These are phyloP conservation scores for Hyppa rectilinea DNA, from an alignment of 2,888 invertebrate genomes.

Conservation along the genomic window DNA sequence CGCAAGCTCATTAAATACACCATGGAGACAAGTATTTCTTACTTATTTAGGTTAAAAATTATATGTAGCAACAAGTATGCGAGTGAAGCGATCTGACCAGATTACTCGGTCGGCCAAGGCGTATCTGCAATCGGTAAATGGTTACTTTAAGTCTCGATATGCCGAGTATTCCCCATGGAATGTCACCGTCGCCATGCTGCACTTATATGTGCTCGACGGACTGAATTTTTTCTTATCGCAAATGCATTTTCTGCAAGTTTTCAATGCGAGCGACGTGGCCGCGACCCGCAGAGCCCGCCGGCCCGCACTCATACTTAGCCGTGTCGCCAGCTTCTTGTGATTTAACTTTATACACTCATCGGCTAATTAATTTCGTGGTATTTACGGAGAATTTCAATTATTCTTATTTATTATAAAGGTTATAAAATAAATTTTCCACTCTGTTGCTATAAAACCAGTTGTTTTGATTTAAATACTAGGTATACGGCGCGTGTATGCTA, in stretches of 20 bases:
- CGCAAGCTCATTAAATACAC: conserved; percentile 78
- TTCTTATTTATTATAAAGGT: conserved; percentile 66
- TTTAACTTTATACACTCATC: conserved; percentile 65
- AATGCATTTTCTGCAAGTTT: conserved; percentile 90
- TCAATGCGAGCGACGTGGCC: conserved; percentile 82
- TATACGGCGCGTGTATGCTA: conserved; percentile 56
- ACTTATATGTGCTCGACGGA: conserved; percentile 88
- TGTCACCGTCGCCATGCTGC: conserved; percentile 87
- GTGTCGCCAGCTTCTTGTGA: conserved; percentile 68
- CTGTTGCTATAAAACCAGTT: conserved; percentile 63
- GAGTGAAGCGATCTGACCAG: conserved; percentile 88
- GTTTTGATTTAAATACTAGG: conserved; percentile 63
- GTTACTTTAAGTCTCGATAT: conserved; percentile 89
- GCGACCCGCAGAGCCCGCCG: conserved; percentile 68
- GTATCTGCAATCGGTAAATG: conserved; percentile 91
- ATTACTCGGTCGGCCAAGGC: conserved; percentile 88
- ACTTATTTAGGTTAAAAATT: conserved; percentile 89
- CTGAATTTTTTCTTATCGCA: conserved; percentile 90
- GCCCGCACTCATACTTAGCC: conserved; percentile 72
- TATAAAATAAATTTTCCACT: conserved; percentile 65
- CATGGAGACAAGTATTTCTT: conserved; percentile 84
- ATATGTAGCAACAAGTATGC: conserved; percentile 85
- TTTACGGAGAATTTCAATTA: conserved; percentile 65
- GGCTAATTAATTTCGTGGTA: conserved; percentile 72
- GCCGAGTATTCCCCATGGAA: conserved; percentile 87